Evolutionary conservation across 1,140 invertebrate genomes (phyloP), one percentile per base, ranked within the genome.

Genomic region (Asbolus verrucosus): DNA sequence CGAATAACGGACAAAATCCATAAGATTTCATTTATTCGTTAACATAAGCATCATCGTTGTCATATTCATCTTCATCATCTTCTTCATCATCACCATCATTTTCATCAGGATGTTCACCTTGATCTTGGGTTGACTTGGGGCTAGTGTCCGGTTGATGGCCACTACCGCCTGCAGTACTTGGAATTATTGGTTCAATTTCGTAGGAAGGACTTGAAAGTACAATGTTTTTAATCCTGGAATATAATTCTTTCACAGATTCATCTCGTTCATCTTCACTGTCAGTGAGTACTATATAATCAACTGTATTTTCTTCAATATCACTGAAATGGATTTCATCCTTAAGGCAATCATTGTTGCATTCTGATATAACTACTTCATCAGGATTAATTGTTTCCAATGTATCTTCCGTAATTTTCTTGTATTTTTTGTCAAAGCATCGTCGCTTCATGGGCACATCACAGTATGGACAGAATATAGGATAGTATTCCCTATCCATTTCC

Each of bases 361-460:
- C 38, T 6, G 67, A 74, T 1, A 16, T 66, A 1, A 63, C 36
- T 5, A 43, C 36, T 16, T 69, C 62, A 18, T 68, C 54, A 60
- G 43, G 43, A 30, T 50, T 33, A 0, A 43, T 33, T 9, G 31
- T 31, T 21, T 68, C 70, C 1, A 65, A 13, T 33, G 15, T 41
- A 1, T 15, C 30, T 8, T 67, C 54, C 6, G 31, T 43, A 11
- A 41, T 30, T 15, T 65, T 33, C 21, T 67, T 18, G 5, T 61
- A 31, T 9, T 70, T 59, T 14, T 60, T 33, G 0, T 67, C 50
- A 1, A 72, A 60, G 54, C 33, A 65, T 14, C 73, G 54, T 54
- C 65, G 67, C 36, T 71, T 60, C 75, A 80, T 75, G 6, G 70
- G 72, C 18, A 77, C 66, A 65, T 80, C 76, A 69, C 78, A 80